Evolutionary conservation across 1,140 invertebrate species (phyloP).

Genomic region (Oryzaephilus surinamensis): DNA sequence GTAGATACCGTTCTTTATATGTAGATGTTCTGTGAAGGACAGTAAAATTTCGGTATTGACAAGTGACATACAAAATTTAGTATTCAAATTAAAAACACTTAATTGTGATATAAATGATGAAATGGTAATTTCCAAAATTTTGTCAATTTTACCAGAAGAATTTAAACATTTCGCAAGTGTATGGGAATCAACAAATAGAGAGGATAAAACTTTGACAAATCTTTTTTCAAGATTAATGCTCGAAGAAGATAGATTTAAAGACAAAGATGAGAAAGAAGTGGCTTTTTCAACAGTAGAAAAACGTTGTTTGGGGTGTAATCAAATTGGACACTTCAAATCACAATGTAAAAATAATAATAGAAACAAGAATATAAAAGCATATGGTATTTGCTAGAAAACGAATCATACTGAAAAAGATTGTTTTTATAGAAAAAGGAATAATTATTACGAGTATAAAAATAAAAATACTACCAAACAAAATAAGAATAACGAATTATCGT

Average conservation of each 20-base stretch:
- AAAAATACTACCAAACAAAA: neutral
- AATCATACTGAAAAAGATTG: constrained; percentile 5
- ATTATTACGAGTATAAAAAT: neutral
- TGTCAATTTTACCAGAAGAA: neutral
- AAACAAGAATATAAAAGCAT: too few relatives aligned
- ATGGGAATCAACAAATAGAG: neutral
- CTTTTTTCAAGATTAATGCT: neutral
- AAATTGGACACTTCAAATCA: neutral
- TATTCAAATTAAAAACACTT: too few relatives aligned
- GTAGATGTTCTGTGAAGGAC: too few relatives aligned
- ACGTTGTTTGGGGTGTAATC: neutral
- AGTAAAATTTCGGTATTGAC: too few relatives aligned
- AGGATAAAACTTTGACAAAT: neutral
- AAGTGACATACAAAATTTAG: too few relatives aligned
- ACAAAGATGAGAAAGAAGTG: neutral
- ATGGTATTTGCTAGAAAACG: constrained; percentile 7
- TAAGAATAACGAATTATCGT: neutral
- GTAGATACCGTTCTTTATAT: too few relatives aligned
- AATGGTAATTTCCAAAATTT: neutral
- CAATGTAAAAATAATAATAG: neutral
- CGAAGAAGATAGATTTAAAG: neutral
- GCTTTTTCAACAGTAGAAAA: neutral
- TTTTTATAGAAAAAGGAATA: constrained; percentile 2
- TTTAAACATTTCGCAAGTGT: neutral
- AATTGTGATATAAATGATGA: neutral